Evolutionary conservation across 2,888 invertebrate species (phyloP), one percentile per base, ranked within the genome.

Genomic region (Tachina fera): DNA sequence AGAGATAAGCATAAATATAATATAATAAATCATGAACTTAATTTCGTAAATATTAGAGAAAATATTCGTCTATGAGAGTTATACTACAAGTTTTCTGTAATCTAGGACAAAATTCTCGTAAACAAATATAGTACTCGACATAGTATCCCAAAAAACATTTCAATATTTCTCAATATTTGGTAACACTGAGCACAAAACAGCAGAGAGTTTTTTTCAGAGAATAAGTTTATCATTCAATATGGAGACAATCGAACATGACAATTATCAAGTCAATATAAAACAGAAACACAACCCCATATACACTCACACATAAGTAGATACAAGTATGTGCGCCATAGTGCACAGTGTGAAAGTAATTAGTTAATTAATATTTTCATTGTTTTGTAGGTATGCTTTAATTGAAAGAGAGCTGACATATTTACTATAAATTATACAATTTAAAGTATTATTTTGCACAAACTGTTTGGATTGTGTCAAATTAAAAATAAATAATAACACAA

Each of bases 341-440:
- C 58, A 81, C 77, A 80, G 85, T 78, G 82, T 77, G 56, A 77
- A 82, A 63, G 77, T 45, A 81, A 81, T 85, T 85, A 76, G 81
- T 81, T 81, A 77, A 81, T 76, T 72, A 61, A 76, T 67, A 70
- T 72, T 72, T 63, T 56, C 14, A 53, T 45, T 61, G 41, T 61
- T 22, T 47, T 31, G 9, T 70, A 51, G 31, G 19, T 49, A n/a
- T 9, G 16, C 8, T 67, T 67, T 14, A 49, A 67, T 67, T 49
- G 49, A 49, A 47, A 67, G n/a, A 67, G 10, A 67, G 31, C 49
- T 47, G 16, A 58, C 14, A 51, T 53, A 63, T 53, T 63, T 31
- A 60, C 39, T 60, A 60, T 31, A 31, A 31, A 72, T 60, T 72
- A 47, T 47, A 47, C 43, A 58, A 71, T 60, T 60, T 43, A 72